Evolutionary conservation across 2,888 invertebrate species (phyloP), one percentile per base, ranked within the genome.

Genomic region (Noctua comes): DNA sequence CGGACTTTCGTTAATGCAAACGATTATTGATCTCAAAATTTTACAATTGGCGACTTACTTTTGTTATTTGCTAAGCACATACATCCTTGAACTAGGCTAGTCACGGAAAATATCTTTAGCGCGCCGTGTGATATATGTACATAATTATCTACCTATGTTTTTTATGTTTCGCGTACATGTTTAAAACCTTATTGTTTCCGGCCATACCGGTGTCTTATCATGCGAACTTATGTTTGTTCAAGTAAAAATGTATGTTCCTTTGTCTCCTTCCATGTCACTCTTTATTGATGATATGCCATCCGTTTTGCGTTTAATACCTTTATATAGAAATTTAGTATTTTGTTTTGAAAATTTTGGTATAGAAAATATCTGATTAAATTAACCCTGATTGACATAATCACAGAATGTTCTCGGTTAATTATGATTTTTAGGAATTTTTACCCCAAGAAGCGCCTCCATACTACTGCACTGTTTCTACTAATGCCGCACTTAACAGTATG

Each of bases 161-260:
- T 71, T 46, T 27, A 48, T 21, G 4, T 18, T 43, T 40, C n/a
- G 16, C 36, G 18, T 4, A 40, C 18, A 79, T 69, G 57, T 74
- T 54, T 62, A 51, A 79, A 72, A 24, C 66, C 31, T 43, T 70
- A 80, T 80, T 54, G 73, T 78, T 88, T 83, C 86, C 87, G 82
- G 73, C 73, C 73, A 80, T 83, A 54, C 71, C 69, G 18, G 21
- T 31, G 59, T 59, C 24, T 73, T 82, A 76, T 76, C 72, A 73
- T 77, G 57, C 59, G 13, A 79, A 68, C 69, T 51, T 65, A 77
- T 59, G 65, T 68, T 54, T 43, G 46, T 77, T 68, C 1, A 64
- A 71, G 54, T 76, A 62, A 76, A 85, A 85, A 80, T 80, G 71
- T 77, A 86, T 80, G 40, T 65, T 18, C 66, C 85, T 78, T 88